Evolutionary conservation across 2,113 vertebrate genomes (phyloP).

Genomic region (Benitochromis conjunctus): DNA sequence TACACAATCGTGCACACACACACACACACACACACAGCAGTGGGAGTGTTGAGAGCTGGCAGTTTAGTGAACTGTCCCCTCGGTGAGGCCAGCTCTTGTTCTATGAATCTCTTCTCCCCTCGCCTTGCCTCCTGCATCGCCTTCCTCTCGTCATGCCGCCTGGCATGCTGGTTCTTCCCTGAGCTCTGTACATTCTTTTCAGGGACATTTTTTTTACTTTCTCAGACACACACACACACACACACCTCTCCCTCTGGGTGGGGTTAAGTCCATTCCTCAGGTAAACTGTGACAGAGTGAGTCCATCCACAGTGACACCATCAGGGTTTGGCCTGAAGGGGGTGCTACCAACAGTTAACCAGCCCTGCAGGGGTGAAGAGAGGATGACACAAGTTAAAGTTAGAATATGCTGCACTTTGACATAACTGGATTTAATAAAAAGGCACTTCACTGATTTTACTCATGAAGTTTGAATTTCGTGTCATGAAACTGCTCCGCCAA

Average conservation of each 20-base stretch:
- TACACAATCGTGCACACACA: slow-evolving; percentile 22
- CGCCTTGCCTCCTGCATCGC: background rate
- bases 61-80: slow-evolving; percentile 59
- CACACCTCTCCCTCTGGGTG: slow-evolving; percentile 30
- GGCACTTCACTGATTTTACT: background rate
- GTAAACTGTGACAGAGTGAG: slow-evolving; percentile 66
- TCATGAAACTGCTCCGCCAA: background rate
- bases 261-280: slow-evolving; percentile 53
- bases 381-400: background rate
- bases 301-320: slow-evolving; percentile 55
- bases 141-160: slow-evolving; percentile 22
- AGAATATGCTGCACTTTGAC: background rate
- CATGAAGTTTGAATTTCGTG: background rate
- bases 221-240: slow-evolving; percentile 23
- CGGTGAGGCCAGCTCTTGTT: slow-evolving; percentile 34
- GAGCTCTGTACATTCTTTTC: slow-evolving; percentile 66
- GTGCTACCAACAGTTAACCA: slow-evolving; percentile 60
- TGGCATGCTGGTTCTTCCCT: slow-evolving; percentile 64
- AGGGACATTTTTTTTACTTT: slow-evolving; percentile 40
- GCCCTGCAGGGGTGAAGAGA: slow-evolving; percentile 49
- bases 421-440: background rate
- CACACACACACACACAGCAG: slow-evolving; percentile 25
- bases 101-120: background rate
- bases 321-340: slow-evolving; percentile 50
- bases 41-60: slow-evolving; percentile 62